These are phyloP conservation scores for Spisula subtruncata DNA, from an alignment of 2,888 invertebrate genomes.

Conservation along the genomic window DNA sequence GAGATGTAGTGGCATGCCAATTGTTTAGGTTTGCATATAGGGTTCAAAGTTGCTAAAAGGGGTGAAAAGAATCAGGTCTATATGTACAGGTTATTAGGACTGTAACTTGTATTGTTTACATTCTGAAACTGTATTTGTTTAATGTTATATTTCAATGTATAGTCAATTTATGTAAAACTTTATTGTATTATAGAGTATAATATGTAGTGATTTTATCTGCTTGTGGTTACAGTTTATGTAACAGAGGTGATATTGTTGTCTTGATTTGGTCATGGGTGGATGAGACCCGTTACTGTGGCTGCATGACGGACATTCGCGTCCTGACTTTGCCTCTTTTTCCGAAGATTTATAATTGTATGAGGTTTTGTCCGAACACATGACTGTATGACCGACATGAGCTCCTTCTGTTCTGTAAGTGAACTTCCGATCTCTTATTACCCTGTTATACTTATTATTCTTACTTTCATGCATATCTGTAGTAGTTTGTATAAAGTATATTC, in stretches of 20 bases:
- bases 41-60: no score
- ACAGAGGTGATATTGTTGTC: not conserved
- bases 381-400: constrained; percentile 22
- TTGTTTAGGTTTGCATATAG: no score
- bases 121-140: not conserved
- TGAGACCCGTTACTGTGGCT: constrained; percentile 5
- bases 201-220: not conserved
- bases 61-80: no score
- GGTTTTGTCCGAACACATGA: not conserved
- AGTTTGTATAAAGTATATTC: not conserved
- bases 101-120: not conserved
- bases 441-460: not conserved
- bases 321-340: constrained; percentile 8
- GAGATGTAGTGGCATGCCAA: no score
- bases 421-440: not conserved
- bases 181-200: not conserved
- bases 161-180: not conserved
- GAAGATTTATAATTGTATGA: not conserved
- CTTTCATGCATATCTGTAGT: not conserved
- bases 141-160: not conserved
- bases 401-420: not conserved
- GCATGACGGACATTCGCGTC: constrained; percentile 37
- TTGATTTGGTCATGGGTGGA: constrained; percentile 7
- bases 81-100: not conserved
- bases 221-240: not conserved